A percentile compares a stretch with the other conserved stretches of the same genome.
These are phyloP conservation scores for Spinibarbus caldwelli DNA, from an alignment of 2,797 vertebrate genomes.

Conservation along the genomic window DNA sequence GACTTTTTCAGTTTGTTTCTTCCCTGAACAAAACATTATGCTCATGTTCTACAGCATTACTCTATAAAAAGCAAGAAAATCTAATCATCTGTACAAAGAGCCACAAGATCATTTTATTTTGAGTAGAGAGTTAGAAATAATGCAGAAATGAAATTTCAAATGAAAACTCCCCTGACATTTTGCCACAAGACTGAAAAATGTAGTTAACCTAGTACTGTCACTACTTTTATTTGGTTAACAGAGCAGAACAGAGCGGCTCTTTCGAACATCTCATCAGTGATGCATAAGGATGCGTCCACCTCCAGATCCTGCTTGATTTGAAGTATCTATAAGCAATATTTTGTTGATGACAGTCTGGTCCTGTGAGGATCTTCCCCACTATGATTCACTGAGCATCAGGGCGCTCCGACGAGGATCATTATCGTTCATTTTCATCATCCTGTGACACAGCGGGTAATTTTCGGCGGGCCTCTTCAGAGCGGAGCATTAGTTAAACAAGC, in stretches of 20 bases:
- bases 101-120: not conserved
- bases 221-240: not conserved
- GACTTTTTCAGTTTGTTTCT: not conserved
- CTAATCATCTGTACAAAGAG: not conserved
- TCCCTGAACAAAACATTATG: not conserved
- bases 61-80: not conserved
- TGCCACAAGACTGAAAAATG: not conserved
- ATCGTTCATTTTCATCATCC: constrained; percentile 48
- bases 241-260: constrained; percentile 48
- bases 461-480: constrained; percentile 30
- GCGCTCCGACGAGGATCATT: constrained; percentile 39
- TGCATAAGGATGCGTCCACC: constrained; percentile 58
- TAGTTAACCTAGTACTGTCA: not conserved
- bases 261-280: constrained; percentile 60
- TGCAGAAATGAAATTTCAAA: not conserved
- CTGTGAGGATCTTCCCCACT: not conserved
- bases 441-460: constrained; percentile 48
- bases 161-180: not conserved
- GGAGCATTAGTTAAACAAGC: constrained; percentile 51
- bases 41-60: not conserved
- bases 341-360: constrained; percentile 34
- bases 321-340: constrained; percentile 39
- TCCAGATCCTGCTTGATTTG: constrained; percentile 17
- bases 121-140: not conserved
- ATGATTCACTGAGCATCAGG: constrained; percentile 34